Evolutionary conservation across 2,888 invertebrate genomes (phyloP).

Genomic region (Anaspis maculata): DNA sequence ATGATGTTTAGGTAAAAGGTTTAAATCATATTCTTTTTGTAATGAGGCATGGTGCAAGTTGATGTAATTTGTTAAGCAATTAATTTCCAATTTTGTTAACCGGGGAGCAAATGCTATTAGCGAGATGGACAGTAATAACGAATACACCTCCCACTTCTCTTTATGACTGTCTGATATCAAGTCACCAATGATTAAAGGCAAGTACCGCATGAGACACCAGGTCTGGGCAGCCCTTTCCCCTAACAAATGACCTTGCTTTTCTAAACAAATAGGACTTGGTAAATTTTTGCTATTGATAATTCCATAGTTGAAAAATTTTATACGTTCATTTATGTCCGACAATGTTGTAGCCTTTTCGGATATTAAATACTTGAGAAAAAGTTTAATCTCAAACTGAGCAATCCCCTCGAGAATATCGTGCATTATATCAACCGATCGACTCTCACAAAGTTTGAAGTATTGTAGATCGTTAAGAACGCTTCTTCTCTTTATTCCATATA

Average conservation of each 20-base stretch:
- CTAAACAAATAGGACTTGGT: slow-evolving; percentile 6
- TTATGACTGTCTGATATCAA: no score
- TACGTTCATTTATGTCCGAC: slow-evolving; percentile 11
- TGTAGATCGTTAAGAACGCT: slow-evolving; percentile 13
- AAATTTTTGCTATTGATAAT: slow-evolving; percentile 2
- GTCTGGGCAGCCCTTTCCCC: slow-evolving; percentile 15
- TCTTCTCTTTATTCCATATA: slow-evolving; percentile 8
- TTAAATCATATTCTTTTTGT: no score
- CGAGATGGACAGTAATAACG: no score
- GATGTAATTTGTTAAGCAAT: no score
- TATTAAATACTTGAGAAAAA: slow-evolving; percentile 9
- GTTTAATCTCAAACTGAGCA: slow-evolving; percentile 14
- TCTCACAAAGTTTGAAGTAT: slow-evolving; percentile 13
- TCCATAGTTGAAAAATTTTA: slow-evolving; percentile 12
- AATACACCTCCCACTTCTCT: no score
- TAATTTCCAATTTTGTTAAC: no score
- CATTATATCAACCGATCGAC: slow-evolving; percentile 18
- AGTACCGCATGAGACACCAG: slow-evolving; percentile 11
- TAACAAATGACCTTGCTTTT: slow-evolving; percentile 6
- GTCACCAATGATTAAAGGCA: slow-evolving; percentile 5
- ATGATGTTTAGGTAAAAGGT: no score
- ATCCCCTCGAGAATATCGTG: slow-evolving; percentile 23
- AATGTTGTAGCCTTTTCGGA: slow-evolving; percentile 4
- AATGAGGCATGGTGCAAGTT: no score
- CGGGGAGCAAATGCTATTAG: no score